Evolutionary conservation across 2,797 vertebrate species (phyloP).

Genomic region (Hoplostethus atlanticus): DNA sequence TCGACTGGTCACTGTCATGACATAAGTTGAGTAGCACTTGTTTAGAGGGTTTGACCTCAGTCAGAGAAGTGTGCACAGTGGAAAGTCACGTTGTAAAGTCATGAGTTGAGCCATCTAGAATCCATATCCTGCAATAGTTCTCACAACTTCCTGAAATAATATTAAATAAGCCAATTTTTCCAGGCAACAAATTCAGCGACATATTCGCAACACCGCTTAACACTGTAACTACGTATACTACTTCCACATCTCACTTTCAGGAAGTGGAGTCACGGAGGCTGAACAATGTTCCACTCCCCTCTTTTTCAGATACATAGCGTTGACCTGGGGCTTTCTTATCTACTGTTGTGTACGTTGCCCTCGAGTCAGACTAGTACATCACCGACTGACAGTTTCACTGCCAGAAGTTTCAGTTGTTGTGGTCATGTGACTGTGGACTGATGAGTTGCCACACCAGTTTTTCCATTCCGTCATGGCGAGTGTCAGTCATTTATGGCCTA

Average conservation of each 20-base stretch:
- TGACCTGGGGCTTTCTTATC: background rate
- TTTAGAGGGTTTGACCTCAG: too few species aligned
- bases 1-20: too few species aligned
- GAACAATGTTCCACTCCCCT: background rate
- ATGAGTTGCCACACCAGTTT: background rate
- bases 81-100: too few species aligned
- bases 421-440: slow-evolving; percentile 13
- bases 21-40: too few species aligned
- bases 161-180: background rate
- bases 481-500: background rate
- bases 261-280: background rate
- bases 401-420: slow-evolving; percentile 3
- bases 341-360: background rate
- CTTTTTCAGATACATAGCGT: background rate
- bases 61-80: too few species aligned
- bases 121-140: background rate
- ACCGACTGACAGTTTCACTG: background rate
- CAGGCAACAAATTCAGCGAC: too few species aligned
- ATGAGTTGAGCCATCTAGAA: background rate
- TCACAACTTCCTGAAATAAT: background rate
- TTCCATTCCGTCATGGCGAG: background rate
- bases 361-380: slow-evolving; percentile 21
- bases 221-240: too few species aligned
- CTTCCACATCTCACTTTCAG: background rate
- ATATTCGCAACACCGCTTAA: too few species aligned